Conservation (phyloP, 2,797 vertebrate species). For the Argentina silus region DNA sequence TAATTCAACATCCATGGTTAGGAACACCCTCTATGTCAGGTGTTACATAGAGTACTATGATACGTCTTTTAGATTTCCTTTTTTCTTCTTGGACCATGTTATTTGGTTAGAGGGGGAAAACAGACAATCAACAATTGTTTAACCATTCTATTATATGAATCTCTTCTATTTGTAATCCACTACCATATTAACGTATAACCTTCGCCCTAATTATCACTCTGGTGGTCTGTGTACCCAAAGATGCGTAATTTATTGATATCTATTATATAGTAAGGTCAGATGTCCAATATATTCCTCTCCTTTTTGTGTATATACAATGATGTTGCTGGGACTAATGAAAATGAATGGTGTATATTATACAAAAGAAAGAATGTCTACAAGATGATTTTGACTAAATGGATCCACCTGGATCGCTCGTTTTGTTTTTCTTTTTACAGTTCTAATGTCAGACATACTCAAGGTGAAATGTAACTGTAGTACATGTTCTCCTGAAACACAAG, state of each 20-base stretch:
- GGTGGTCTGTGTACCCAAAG: conserved; percentile 40
- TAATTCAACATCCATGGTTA: no score
- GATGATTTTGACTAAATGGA: conserved; percentile 40
- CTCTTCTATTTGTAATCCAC: conserved; percentile 48
- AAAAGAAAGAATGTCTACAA: conserved; percentile 45
- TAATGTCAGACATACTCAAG: conserved; percentile 41
- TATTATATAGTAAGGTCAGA: conserved; percentile 17
- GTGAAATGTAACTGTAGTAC: conserved; percentile 51
- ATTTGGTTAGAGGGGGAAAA: no score
- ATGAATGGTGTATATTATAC: conserved; percentile 28
- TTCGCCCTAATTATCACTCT: conserved; percentile 48
- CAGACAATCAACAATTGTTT: no score
- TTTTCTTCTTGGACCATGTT: no score
- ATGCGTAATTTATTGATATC: conserved; percentile 60
- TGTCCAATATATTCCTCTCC: conserved; percentile 32
- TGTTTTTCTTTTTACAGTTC: conserved; percentile 46
- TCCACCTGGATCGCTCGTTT: conserved; percentile 18
- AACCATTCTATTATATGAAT: not conserved
- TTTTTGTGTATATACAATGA: conserved; percentile 32
- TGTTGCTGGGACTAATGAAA: conserved; percentile 50
- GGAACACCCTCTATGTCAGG: no score
- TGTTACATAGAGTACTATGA: no score
- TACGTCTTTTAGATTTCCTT: no score
- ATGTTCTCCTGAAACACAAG: conserved; percentile 58
- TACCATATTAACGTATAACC: conserved; percentile 17